Evolutionary conservation across 2,113 vertebrate genomes (phyloP).

Genomic region (Pygoscelis antarcticus): DNA sequence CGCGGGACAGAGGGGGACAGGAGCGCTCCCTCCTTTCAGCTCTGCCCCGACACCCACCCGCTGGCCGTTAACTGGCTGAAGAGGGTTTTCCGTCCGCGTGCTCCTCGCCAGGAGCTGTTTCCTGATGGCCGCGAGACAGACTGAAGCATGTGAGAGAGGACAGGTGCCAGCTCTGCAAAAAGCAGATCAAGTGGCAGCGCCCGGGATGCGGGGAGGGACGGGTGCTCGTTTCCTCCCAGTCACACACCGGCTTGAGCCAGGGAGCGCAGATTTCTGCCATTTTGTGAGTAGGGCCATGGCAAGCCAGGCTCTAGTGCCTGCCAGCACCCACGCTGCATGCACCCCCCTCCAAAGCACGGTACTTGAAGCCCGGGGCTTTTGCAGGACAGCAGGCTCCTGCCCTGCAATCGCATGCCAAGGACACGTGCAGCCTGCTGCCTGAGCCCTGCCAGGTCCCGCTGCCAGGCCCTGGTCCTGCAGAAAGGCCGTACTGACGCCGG

Average conservation of each 20-base stretch:
- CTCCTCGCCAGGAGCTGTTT: constrained; percentile 38
- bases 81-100: constrained; percentile 54
- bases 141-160: constrained; percentile 62
- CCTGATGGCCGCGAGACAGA: constrained; percentile 7
- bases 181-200: constrained; percentile 32
- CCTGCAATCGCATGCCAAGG: neutral
- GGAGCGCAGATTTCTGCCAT: neutral
- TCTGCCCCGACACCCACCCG: neutral
- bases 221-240: neutral
- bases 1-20: rapidly evolving
- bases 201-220: neutral
- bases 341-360: neutral
- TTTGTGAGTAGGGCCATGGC: neutral
- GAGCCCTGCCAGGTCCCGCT: neutral
- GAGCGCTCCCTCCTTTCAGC: neutral
- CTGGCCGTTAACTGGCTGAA: neutral
- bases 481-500: neutral
- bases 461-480: neutral
- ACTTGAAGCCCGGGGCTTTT: neutral
- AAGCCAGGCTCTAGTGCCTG: rapidly evolving
- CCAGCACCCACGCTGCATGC: neutral
- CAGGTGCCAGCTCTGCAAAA: constrained; percentile 55
- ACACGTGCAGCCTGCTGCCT: neutral
- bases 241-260: rapidly evolving
- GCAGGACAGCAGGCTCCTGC: neutral